Percentiles rank a stretch among this genome's conserved stretches.
These are phyloP conservation scores for Fragum fragum DNA, from an alignment of 2,888 invertebrate species.

Conservation along the genomic window DNA sequence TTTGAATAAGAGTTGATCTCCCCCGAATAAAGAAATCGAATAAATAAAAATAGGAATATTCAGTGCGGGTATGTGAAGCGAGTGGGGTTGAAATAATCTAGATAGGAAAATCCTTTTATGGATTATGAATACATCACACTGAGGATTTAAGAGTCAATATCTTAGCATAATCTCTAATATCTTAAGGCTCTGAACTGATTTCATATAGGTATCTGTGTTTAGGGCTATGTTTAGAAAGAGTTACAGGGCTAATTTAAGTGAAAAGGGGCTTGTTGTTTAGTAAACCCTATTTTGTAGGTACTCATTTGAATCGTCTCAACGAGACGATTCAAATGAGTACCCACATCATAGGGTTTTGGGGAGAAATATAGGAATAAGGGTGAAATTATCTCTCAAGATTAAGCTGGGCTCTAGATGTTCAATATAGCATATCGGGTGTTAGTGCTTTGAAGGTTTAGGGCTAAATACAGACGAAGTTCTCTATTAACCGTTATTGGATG, in stretches of 20 bases:
- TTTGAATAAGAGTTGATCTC: slow-evolving; percentile 7
- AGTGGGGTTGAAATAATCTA: not conserved
- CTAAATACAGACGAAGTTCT: not conserved
- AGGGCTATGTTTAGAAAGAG: too few species aligned
- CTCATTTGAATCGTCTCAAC: too few species aligned
- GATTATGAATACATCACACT: not conserved
- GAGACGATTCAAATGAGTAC: too few species aligned
- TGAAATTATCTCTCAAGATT: too few species aligned
- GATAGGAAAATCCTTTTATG: not conserved
- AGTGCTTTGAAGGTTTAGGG: not conserved
- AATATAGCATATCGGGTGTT: too few species aligned
- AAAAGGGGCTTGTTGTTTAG: too few species aligned
- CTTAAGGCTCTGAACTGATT: not conserved
- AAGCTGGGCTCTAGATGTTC: too few species aligned
- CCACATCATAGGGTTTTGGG: too few species aligned
- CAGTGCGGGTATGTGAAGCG: not conserved
- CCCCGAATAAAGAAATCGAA: not conserved
- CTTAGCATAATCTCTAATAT: not conserved
- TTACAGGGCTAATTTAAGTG: too few species aligned
- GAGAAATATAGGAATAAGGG: too few species aligned
- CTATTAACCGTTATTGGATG: not conserved
- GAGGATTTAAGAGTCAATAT: not conserved
- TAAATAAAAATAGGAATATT: not conserved
- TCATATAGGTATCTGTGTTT: not conserved
- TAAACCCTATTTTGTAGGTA: too few species aligned